These are phyloP conservation scores for Manis javanica DNA, from an alignment of 2,797 vertebrate species.

Conservation along the genomic window DNA sequence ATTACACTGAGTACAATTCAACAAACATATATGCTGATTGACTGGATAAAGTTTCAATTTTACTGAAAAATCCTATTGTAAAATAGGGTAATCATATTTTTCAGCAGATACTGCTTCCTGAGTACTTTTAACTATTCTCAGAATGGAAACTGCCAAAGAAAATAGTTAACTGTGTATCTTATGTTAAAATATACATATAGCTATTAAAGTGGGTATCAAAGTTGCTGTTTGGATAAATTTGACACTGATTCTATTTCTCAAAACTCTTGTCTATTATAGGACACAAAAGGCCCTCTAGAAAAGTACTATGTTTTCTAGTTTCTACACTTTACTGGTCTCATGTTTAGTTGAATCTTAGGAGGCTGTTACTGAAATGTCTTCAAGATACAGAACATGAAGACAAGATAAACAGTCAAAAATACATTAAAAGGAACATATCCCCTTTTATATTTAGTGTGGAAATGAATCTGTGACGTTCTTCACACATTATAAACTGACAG, in stretches of 20 bases:
- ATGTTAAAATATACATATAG: constrained; percentile 47
- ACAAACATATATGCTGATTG: not conserved
- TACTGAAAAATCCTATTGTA: constrained; percentile 7
- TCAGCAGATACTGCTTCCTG: not conserved
- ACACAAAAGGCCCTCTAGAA: constrained; percentile 77
- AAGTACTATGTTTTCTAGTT: constrained; percentile 61
- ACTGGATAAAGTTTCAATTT: constrained; percentile 51
- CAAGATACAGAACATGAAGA: constrained; percentile 77
- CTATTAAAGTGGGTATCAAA: constrained; percentile 31
- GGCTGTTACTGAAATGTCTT: constrained; percentile 78
- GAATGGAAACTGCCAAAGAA: constrained; percentile 62
- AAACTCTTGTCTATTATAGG: constrained; percentile 64
- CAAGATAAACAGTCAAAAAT: constrained; percentile 76
- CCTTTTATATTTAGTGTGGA: constrained; percentile 77
- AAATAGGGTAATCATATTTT: not conserved
- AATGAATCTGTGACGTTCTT: constrained; percentile 80
- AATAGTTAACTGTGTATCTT: constrained; percentile 52
- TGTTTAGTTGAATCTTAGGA: constrained; percentile 51
- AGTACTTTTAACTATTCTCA: not conserved
- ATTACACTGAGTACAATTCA: not conserved
- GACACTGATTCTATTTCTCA: constrained; percentile 70
- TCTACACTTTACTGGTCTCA: constrained; percentile 42
- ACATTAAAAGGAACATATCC: constrained; percentile 70
- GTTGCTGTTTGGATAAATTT: constrained; percentile 69
- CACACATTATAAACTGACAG: constrained; percentile 79